Base-by-base conservation (phyloP, 1,140 invertebrate genomes). In the Aricia agestis region DNA sequence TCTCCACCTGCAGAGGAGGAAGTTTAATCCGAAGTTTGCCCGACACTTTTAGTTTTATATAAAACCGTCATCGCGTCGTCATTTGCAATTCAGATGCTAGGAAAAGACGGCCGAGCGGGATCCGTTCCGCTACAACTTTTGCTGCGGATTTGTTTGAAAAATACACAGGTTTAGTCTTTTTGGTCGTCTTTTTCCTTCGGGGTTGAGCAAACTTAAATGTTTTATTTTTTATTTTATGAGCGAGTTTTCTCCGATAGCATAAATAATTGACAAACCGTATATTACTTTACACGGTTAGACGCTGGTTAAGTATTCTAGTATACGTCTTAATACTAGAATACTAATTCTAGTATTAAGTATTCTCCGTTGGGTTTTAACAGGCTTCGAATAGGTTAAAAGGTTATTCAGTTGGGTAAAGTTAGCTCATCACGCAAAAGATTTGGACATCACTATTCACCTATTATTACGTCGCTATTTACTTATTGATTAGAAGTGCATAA, bases 21-120 rank as follows among this genome's bases (percentile, higher is more conserved):
- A 87, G 83, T 87, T 90, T 90, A 89, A 90, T 90, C 81, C 81
- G 80, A 89, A 90, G 87, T 90, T 90, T 85, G 87, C 76, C 80
- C 77, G 85, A 88, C 85, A 88, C 84, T 89, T 90, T 88, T 88
- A 88, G 87, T 89, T 90, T 83, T 83, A 83, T 85, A 83, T 83
- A 85, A 86, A 84, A 82, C 79, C 85, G 85, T 88, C 86, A 86
- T 87, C 83, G 78, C 82, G 76, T 74, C 75, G 82, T 79, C 79
- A 90, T 90, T 90, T 89, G 86, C 88, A 90, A 90, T 90, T 87
- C 86, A 89, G 83, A 90, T 88, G 65, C 79, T 83, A 74, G 80
- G 82, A 87, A 89, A 89, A 85, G 85, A 84, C 87, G 83, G 82
- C 80, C 80, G 79, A 75, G 74, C 70, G 69, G 78, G 74, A 79